Evolutionary conservation across 35 echinoderm and acorn worm species (phyloP).

Genomic region (Acanthaster planci): DNA sequence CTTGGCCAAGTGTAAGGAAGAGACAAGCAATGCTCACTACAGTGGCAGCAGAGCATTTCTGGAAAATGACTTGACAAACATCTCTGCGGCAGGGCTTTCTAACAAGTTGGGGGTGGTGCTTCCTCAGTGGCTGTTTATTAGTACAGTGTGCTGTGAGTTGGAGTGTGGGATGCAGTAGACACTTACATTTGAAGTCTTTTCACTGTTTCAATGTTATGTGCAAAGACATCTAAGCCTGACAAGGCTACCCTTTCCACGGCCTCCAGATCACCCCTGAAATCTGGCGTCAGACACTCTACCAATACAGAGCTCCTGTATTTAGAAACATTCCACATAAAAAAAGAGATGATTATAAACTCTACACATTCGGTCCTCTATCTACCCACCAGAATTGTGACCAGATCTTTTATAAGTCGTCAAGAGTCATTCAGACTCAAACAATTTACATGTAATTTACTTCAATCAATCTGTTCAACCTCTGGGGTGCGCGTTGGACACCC

Average conservation of each 20-base stretch:
- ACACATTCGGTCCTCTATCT: no score
- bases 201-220: conserved; percentile 97
- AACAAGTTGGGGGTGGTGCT: no score
- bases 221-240: conserved; percentile 93
- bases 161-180: background rate
- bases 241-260: conserved; percentile 73
- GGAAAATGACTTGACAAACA: background rate
- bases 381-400: no score
- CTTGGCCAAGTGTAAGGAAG: no score
- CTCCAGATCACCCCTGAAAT: conserved; percentile 88
- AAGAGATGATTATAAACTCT: no score
- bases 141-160: no score
- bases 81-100: background rate
- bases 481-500: no score
- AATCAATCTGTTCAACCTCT: no score
- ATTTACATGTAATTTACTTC: background rate
- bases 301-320: conserved; percentile 72
- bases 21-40: background rate
- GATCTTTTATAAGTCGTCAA: no score
- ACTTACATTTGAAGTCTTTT: conserved; percentile 90
- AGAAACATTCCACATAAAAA: no score
- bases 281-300: conserved; percentile 96
- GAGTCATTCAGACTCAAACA: background rate
- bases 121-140: no score
- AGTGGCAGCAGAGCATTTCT: background rate